A percentile compares a stretch with the other conserved stretches of the same genome.
phyloP scores from a whole-genome alignment of 2,888 invertebrate genomes.

The Ypsolopha sequella region DNA sequence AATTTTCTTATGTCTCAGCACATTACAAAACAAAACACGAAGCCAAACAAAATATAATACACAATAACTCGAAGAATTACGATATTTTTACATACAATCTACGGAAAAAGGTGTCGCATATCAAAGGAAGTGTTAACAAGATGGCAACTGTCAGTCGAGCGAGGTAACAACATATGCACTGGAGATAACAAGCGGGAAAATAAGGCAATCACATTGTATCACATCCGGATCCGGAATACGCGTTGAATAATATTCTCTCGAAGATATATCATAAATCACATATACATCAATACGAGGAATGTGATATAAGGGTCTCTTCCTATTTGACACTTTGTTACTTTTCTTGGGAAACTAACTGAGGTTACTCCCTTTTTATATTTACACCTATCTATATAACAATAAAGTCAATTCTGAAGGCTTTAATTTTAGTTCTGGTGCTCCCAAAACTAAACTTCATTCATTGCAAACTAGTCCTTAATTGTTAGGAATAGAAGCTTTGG shows the following conservation, averaged over 20 bases:
- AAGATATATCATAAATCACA: slow-evolving; percentile 40
- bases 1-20: neutral
- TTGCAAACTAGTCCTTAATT: too few species aligned
- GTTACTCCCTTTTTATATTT: too few species aligned
- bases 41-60: too few species aligned
- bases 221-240: slow-evolving; percentile 36
- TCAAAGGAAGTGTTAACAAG: neutral
- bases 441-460: too few species aligned
- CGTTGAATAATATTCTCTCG: slow-evolving; percentile 41
- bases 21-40: neutral
- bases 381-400: too few species aligned
- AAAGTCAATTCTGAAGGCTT: too few species aligned
- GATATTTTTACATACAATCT: too few species aligned
- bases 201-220: slow-evolving; percentile 49
- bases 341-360: too few species aligned
- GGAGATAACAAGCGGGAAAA: slow-evolving; percentile 39
- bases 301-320: slow-evolving; percentile 17
- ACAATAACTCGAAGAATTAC: too few species aligned
- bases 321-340: neutral
- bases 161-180: slow-evolving; percentile 41
- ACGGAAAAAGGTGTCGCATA: too few species aligned
- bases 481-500: too few species aligned
- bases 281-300: slow-evolving; percentile 37
- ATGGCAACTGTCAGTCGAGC: slow-evolving; percentile 19
- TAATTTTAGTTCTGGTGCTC: too few species aligned